These are phyloP conservation scores for Sarcophaga variegata DNA, from an alignment of 2,888 invertebrate genomes.

Conservation along the genomic window DNA sequence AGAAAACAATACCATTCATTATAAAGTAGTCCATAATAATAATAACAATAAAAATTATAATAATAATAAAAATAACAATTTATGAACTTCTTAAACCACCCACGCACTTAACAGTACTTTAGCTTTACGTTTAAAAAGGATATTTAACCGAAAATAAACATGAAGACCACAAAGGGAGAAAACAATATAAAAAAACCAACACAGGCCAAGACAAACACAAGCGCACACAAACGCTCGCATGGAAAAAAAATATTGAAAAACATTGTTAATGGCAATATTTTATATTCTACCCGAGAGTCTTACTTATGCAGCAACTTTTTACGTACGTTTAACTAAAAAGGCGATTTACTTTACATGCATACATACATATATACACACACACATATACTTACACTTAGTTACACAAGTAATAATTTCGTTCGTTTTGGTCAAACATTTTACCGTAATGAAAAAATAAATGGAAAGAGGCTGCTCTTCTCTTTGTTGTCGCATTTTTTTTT, in stretches of 20 bases:
- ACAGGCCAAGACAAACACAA: slow-evolving; percentile 3
- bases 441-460: neutral
- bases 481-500: neutral
- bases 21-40: neutral
- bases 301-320: neutral
- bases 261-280: slow-evolving; percentile 58
- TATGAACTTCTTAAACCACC: slow-evolving; percentile 20
- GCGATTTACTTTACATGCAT: neutral
- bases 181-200: slow-evolving; percentile 7
- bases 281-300: neutral
- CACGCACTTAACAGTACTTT: slow-evolving; percentile 8
- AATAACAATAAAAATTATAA: no score
- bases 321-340: neutral
- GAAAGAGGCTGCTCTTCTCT: neutral
- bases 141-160: slow-evolving; percentile 66
- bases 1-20: neutral
- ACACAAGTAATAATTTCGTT: neutral
- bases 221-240: neutral
- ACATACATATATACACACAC: neutral
- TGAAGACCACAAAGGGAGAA: slow-evolving; percentile 52
- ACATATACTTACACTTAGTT: neutral
- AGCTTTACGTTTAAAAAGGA: slow-evolving; percentile 61
- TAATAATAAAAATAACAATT: neutral
- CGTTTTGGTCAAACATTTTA: neutral
- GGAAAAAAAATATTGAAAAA: slow-evolving; percentile 58